Conservation (phyloP, 2,888 invertebrate species). For the Cryptocephalus primarius region DNA sequence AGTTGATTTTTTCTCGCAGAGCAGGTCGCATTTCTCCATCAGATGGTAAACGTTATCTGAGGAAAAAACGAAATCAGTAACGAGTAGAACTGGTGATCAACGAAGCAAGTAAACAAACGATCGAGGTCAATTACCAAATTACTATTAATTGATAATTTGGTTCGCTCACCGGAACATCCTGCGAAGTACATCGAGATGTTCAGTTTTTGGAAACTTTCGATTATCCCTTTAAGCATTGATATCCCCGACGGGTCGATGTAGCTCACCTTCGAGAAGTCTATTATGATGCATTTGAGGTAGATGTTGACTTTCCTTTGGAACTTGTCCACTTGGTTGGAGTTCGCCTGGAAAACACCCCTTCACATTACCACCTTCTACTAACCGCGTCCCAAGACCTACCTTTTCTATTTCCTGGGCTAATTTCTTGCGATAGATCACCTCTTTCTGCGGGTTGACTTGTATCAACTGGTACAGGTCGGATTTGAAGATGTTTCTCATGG, state of each 20-base stretch:
- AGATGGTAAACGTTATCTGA: constrained; percentile 55
- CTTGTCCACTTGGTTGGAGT: constrained; percentile 12
- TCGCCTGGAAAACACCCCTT: too few species aligned
- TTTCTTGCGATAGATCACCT: constrained; percentile 35
- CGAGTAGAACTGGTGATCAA: constrained; percentile 1
- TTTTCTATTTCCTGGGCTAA: constrained; percentile 21
- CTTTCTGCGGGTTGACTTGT: constrained; percentile 39
- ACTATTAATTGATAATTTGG: constrained; percentile 4
- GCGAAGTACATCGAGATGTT: constrained; percentile 45
- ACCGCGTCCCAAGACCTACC: too few species aligned
- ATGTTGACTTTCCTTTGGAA: constrained; percentile 23
- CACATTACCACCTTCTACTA: too few species aligned
- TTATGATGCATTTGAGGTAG: constrained; percentile 34
- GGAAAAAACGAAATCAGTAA: constrained; percentile 11
- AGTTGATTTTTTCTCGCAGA: constrained; percentile 41
- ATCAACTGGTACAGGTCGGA: constrained; percentile 42
- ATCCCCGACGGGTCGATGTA: constrained; percentile 56
- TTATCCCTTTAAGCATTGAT: constrained; percentile 41
- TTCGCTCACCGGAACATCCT: constrained; percentile 20
- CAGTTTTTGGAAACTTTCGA: constrained; percentile 42
- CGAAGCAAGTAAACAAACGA: too few species aligned
- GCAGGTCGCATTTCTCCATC: constrained; percentile 46
- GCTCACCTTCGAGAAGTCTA: constrained; percentile 53
- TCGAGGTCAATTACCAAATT: constrained; percentile 15
- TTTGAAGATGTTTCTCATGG: constrained; percentile 48